A percentile compares a stretch with the other conserved stretches of the same genome.
phyloP scores from a whole-genome alignment of 2,113 vertebrate genomes.

The Haliaeetus leucogaster region DNA sequence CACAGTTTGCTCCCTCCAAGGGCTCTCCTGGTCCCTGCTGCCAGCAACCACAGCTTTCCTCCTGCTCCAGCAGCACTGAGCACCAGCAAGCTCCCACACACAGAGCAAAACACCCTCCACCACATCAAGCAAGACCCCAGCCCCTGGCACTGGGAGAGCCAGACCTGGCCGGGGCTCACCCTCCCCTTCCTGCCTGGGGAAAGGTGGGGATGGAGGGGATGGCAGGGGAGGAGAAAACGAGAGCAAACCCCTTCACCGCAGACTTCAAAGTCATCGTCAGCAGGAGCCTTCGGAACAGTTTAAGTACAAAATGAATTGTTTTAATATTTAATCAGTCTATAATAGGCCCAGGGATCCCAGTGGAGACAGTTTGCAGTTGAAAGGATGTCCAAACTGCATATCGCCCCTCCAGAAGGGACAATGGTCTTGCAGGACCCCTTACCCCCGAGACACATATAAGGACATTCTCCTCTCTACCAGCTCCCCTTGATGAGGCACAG shows the following conservation, averaged over 20 bases:
- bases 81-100: not conserved
- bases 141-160: not conserved
- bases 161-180: not conserved
- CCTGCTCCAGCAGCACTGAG: not conserved
- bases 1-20: not conserved
- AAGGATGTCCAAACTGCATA: slow-evolving; percentile 32
- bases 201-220: not conserved
- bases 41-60: not conserved
- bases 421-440: not conserved
- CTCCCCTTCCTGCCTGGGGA: not conserved
- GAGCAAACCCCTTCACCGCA: not conserved
- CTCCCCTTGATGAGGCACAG: not conserved
- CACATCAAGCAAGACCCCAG: not conserved
- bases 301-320: slow-evolving; percentile 77
- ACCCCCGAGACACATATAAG: not conserved
- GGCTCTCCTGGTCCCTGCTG: not conserved
- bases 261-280: slow-evolving; percentile 62
- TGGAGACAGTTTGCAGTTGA: slow-evolving; percentile 7
- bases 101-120: not conserved
- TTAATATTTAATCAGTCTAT: slow-evolving; percentile 75
- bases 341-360: slow-evolving; percentile 59
- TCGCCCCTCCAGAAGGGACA: not conserved
- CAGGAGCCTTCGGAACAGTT: slow-evolving; percentile 68
- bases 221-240: not conserved
- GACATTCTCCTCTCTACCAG: accelerated